phyloP scores from a whole-genome alignment of 2,888 invertebrate species.

The Drosophila prolongata region DNA sequence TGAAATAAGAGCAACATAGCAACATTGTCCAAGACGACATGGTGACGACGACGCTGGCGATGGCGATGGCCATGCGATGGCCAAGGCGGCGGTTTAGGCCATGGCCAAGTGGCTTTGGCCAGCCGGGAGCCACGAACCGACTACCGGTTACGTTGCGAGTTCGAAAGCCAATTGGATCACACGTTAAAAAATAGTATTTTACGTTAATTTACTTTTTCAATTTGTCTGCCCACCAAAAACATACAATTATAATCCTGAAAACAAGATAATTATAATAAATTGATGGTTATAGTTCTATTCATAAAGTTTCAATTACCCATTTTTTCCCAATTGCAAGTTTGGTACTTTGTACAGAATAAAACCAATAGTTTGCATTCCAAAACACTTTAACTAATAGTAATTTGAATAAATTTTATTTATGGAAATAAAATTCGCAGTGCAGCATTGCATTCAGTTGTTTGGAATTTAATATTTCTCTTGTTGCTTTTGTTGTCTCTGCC shows the following conservation, averaged over 20 bases:
- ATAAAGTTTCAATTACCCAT: not conserved
- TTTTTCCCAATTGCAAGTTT: not conserved
- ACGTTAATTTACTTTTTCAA: not conserved
- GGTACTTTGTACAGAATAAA: not conserved
- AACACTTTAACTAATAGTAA: too few species aligned
- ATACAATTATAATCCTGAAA: not conserved
- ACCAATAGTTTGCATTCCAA: too few species aligned
- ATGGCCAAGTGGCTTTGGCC: constrained; percentile 50
- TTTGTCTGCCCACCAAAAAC: not conserved
- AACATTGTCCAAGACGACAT: constrained; percentile 71
- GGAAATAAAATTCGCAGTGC: constrained; percentile 3
- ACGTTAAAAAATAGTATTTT: constrained; percentile 17
- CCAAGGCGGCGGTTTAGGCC: constrained; percentile 43
- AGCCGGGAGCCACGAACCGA: constrained; percentile 48
- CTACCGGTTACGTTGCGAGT: constrained; percentile 66
- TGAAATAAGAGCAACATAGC: constrained; percentile 76
- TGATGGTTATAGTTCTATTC: not conserved
- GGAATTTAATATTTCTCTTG: constrained; percentile 64
- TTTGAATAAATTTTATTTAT: not conserved
- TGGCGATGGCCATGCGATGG: constrained; percentile 11
- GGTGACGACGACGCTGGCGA: constrained; percentile 50
- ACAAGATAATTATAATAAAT: constrained; percentile 3
- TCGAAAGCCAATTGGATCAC: constrained; percentile 52
- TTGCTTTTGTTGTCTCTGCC: constrained; percentile 36
- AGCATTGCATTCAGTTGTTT: constrained; percentile 50